These are phyloP conservation scores for Drosophila punjabiensis DNA, from an alignment of 1,140 invertebrate genomes.

Conservation along the genomic window DNA sequence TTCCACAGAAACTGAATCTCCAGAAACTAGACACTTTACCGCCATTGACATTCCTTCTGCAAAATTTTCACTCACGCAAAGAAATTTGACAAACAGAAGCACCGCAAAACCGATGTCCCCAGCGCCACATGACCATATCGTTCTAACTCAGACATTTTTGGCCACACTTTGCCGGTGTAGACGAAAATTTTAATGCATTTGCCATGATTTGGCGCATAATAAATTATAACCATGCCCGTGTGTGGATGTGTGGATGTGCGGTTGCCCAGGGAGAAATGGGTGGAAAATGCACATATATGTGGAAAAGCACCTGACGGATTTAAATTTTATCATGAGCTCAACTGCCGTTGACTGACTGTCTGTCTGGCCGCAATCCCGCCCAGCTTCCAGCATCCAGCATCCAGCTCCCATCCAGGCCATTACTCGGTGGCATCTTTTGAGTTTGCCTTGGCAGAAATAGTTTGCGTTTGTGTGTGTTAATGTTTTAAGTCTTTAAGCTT, in stretches of 20 bases:
- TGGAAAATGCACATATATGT: constrained; percentile 13
- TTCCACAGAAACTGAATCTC: not conserved
- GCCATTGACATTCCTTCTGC: constrained; percentile 35
- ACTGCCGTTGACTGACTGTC: constrained; percentile 57
- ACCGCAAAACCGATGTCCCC: constrained; percentile 48
- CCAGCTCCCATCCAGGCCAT: constrained; percentile 16
- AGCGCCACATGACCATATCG: constrained; percentile 49
- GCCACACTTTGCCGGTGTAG: constrained; percentile 62
- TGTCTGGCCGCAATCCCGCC: constrained; percentile 32
- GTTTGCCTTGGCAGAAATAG: constrained; percentile 59
- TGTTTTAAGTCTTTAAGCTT: constrained; percentile 77
- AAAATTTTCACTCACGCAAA: constrained; percentile 53
- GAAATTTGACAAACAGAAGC: constrained; percentile 72
- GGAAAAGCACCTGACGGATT: constrained; percentile 72
- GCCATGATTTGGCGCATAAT: constrained; percentile 77
- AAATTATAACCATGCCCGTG: constrained; percentile 54
- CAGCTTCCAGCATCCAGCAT: constrained; percentile 10
- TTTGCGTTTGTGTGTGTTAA: constrained; percentile 52
- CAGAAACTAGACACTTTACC: constrained; percentile 5
- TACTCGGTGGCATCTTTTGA: constrained; percentile 30
- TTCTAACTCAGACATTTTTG: constrained; percentile 67
- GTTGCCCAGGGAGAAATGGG: not conserved
- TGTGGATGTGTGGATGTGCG: constrained; percentile 31
- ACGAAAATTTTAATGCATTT: constrained; percentile 75
- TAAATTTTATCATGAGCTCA: constrained; percentile 71